Evolutionary conservation across 1,140 invertebrate genomes (phyloP), one percentile per base, ranked within the genome.

Genomic region (Magallana gigas): DNA sequence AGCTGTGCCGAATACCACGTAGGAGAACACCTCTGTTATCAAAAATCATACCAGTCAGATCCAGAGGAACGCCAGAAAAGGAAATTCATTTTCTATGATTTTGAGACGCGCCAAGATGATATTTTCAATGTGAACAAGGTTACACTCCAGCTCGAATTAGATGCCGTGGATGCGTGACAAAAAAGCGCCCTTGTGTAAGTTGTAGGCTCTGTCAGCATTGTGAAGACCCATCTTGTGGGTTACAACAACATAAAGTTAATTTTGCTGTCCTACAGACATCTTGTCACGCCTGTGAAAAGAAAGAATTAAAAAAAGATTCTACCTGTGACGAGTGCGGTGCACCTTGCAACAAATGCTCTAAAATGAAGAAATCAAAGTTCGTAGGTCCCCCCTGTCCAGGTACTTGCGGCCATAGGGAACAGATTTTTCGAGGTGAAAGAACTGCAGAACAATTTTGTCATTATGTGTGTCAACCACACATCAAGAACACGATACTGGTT

Each of bases 201-300:
- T 88, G 87, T 84, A 83, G 48, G 56, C 57, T 85, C 56, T 85
- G 84, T 81, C 60, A 12, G 76, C 68, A 87, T 68, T 89, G 84
- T 85, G 48, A 60, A 4, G 57, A 89, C 16, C 36, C 83, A 16
- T 57, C 29, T 58, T 87, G 86, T 62, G 84, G 84, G 16, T 18
- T 76, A 56, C 57, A 85, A 48, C 58, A 84, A 80, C 88, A 87
- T 82, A 87, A 64, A 80, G 80, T 84, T 81, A 90, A 90, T 85
- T 85, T 86, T 71, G 87, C 84, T 60, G 82, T 90, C n/a, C 62
- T 76, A 16, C 89, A 90, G 62, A 82, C 84, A 8, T 59, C 85
- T 14, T 90, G 86, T 57, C 16, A 83, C 16, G 57, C 68, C 56
- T 90, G 88, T 86, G 81, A 83, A 64, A 58, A 85, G 18, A 58